phyloP scores from a whole-genome alignment of 2,797 vertebrate species.

The Erpetoichthys calabaricus region DNA sequence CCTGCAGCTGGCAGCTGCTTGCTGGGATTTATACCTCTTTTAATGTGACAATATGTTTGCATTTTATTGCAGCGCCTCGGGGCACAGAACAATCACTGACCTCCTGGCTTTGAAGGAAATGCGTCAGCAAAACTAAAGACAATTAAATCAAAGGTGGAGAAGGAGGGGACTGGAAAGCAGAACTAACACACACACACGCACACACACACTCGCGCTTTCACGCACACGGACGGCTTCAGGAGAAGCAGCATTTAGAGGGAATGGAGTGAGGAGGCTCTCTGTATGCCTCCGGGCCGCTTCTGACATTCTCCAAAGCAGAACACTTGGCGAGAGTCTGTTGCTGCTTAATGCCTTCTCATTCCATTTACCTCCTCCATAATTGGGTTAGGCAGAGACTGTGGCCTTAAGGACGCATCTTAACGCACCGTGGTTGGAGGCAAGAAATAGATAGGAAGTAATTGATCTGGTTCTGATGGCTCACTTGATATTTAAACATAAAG shows the following conservation, averaged over 20 bases:
- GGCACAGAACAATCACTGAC: constrained; percentile 3
- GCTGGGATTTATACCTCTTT: constrained; percentile 15
- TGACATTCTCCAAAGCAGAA: constrained; percentile 31
- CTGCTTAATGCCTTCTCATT: constrained; percentile 11
- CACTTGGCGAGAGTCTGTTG: constrained; percentile 18
- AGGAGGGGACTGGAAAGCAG: neutral
- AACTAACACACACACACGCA: neutral
- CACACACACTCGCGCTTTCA: no score
- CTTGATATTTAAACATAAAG: no score
- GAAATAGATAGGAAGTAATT: no score
- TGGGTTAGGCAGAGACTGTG: constrained; percentile 7
- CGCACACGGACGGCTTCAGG: no score
- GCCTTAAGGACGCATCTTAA: neutral
- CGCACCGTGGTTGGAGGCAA: no score
- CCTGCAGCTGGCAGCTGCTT: constrained; percentile 10
- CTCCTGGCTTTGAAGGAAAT: constrained; percentile 5
- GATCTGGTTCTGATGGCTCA: no score
- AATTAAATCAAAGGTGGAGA: constrained; percentile 7
- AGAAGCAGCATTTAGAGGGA: no score
- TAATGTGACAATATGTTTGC: constrained; percentile 12
- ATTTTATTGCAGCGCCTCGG: constrained; percentile 13
- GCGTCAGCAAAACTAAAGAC: constrained; percentile 6
- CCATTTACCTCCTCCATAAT: constrained; percentile 12
- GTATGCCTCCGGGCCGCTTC: constrained; percentile 18
- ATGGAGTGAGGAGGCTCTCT: neutral